These are phyloP conservation scores for Melangyna quadrimaculata DNA, from an alignment of 2,888 invertebrate genomes.

Conservation along the genomic window DNA sequence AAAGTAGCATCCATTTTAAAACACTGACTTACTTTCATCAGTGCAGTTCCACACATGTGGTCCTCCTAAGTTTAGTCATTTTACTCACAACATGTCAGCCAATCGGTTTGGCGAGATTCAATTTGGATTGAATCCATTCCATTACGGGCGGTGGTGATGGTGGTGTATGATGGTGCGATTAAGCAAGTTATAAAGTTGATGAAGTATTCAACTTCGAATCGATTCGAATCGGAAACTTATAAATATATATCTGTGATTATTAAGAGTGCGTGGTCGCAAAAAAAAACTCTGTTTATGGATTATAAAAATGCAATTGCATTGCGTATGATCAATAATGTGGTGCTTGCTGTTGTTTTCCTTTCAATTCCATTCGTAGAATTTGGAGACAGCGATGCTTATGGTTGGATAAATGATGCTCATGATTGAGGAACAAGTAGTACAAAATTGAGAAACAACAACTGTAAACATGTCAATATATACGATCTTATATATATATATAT, in stretches of 20 bases:
- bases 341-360: conserved; percentile 10
- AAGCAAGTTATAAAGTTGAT: background rate
- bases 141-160: conserved; percentile 20
- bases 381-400: conserved; percentile 34
- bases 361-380: conserved; percentile 51
- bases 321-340: conserved; percentile 40
- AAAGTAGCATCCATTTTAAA: background rate
- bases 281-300: conserved; percentile 40
- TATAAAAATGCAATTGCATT: conserved; percentile 44
- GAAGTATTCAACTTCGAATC: conserved; percentile 26
- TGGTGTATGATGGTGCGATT: background rate
- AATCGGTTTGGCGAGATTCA: conserved; percentile 36
- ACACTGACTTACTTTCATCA: conserved; percentile 65
- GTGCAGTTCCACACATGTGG: conserved; percentile 47
- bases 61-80: conserved; percentile 61
- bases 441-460: background rate
- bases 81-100: conserved; percentile 51
- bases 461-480: background rate
- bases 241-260: conserved; percentile 35
- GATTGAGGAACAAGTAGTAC: background rate
- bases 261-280: background rate
- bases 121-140: conserved; percentile 39
- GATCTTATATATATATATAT: too few relatives aligned
- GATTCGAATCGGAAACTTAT: conserved; percentile 17
- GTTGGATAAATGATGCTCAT: conserved; percentile 30